Evolutionary conservation across 2,888 invertebrate species (phyloP), one percentile per base, ranked within the genome.

Genomic region (Eupithecia tripunctaria): DNA sequence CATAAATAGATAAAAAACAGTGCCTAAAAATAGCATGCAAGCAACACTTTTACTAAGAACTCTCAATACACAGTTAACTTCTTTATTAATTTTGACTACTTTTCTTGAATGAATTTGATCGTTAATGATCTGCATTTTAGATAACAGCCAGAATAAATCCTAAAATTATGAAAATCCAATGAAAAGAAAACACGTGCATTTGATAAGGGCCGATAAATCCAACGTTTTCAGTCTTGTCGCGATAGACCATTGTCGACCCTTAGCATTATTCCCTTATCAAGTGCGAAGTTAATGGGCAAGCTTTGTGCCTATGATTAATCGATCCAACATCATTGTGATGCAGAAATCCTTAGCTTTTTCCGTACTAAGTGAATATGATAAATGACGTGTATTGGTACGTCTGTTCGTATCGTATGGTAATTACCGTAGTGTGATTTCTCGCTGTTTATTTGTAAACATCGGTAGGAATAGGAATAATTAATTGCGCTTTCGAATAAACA

Each of bases 251-350:
- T 93, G 92, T 93, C 88, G 89, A 85, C 86, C 86, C 85, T 87
- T 87, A 89, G 88, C 92, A 93, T 91, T 87, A 89, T 86, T 77
- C 85, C 85, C 87, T 89, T 91, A 91, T 91, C 89, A 88, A 93
- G 89, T 91, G 89, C 87, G 89, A 92, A 93, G 92, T 93, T 94
- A 94, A 94, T 93, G 93, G 93, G 90, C 89, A 82, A 89, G 91
- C 93, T 89, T 94, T 94, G 93, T 94, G 89, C 88, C 79, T 91
- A 93, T 94, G 94, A 94, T 94, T 94, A 93, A 94, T 94, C 92
- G 94, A 92, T 92, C 85, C 87, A 88, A 86, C 88, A 86, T 89
- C 89, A 90, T 94, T 93, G 91, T 94, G 81, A 93, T 93, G 90
- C 89, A 92, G 89, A 92, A 92, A 91, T 92, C 89, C 89, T 92